These are phyloP conservation scores for Macropis europaea DNA, from an alignment of 2,888 invertebrate genomes.

Conservation along the genomic window DNA sequence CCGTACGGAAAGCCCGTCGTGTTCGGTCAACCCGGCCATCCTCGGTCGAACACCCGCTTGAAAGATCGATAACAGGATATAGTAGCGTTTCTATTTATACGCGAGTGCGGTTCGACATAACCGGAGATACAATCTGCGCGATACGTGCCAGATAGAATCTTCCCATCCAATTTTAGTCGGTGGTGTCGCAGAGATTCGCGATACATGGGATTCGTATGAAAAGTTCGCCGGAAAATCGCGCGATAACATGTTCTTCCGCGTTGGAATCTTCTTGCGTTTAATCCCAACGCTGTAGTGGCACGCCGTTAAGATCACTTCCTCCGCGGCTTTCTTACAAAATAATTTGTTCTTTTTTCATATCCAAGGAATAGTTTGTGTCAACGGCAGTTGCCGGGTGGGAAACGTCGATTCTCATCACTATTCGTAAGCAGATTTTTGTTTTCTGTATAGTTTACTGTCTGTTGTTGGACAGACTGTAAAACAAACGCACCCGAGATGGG, in stretches of 20 bases:
- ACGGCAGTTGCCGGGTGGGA: too few species aligned
- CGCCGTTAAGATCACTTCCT: too few species aligned
- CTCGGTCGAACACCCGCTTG: slow-evolving; percentile 56
- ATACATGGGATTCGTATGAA: slow-evolving; percentile 8
- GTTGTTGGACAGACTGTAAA: too few species aligned
- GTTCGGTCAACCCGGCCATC: slow-evolving; percentile 60
- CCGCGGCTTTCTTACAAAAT: too few species aligned
- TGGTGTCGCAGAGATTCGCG: slow-evolving; percentile 15
- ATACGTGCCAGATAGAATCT: slow-evolving; percentile 54
- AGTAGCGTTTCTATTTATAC: slow-evolving; percentile 64
- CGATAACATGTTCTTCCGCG: not conserved
- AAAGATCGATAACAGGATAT: slow-evolving; percentile 65
- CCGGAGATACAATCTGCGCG: slow-evolving; percentile 55
- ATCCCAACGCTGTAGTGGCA: too few species aligned
- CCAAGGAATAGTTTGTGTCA: too few species aligned
- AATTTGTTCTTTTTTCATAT: too few species aligned
- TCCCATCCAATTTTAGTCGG: slow-evolving; percentile 40
- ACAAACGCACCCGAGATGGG: too few species aligned
- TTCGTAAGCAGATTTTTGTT: too few species aligned
- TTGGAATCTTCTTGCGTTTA: too few species aligned
- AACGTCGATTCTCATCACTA: too few species aligned
- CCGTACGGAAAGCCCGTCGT: slow-evolving; percentile 5
- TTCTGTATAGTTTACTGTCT: too few species aligned
- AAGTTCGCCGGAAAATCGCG: not conserved
- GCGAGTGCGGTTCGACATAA: slow-evolving; percentile 51